These are phyloP conservation scores for Chroicocephalus ridibundus DNA, from an alignment of 2,113 vertebrate genomes.

Conservation along the genomic window DNA sequence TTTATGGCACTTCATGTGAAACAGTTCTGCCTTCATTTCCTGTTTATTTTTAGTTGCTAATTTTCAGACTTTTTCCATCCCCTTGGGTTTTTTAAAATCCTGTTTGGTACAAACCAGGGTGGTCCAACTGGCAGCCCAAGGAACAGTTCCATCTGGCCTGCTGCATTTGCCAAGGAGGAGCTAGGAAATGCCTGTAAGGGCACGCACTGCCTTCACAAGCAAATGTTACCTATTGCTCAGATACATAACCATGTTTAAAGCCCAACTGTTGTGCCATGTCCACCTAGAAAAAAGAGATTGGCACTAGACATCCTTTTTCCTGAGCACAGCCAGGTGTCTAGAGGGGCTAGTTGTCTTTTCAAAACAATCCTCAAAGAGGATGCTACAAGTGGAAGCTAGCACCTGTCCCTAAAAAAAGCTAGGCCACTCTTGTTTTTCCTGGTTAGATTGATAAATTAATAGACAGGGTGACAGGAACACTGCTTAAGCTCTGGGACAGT, in stretches of 20 bases:
- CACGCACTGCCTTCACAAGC: constrained; percentile 18
- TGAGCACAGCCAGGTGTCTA: neutral
- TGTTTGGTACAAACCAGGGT: constrained; percentile 67
- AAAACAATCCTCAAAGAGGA: neutral
- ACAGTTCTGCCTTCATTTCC: constrained; percentile 56
- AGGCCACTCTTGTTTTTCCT: neutral
- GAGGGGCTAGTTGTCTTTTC: neutral
- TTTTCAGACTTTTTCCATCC: constrained; percentile 62
- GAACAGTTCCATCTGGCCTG: constrained; percentile 65
- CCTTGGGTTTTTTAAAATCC: constrained; percentile 53
- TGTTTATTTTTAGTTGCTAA: constrained; percentile 66
- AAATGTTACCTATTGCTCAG: constrained; percentile 28
- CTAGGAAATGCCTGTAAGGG: constrained; percentile 46
- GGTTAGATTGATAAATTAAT: neutral
- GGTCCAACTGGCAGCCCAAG: constrained; percentile 68
- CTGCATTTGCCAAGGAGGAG: constrained; percentile 63
- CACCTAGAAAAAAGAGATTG: neutral
- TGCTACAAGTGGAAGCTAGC: neutral
- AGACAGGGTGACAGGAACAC: neutral
- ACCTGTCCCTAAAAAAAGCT: neutral
- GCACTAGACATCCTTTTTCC: neutral
- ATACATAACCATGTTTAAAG: neutral
- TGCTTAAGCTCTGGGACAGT: neutral
- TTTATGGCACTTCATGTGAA: constrained; percentile 27
- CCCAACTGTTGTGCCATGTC: neutral